Percentiles rank a stretch among this genome's conserved stretches.
Evolutionary conservation across 2,113 vertebrate genomes (phyloP).

Genomic region (Dunckerocampus dactyliophorus): DNA sequence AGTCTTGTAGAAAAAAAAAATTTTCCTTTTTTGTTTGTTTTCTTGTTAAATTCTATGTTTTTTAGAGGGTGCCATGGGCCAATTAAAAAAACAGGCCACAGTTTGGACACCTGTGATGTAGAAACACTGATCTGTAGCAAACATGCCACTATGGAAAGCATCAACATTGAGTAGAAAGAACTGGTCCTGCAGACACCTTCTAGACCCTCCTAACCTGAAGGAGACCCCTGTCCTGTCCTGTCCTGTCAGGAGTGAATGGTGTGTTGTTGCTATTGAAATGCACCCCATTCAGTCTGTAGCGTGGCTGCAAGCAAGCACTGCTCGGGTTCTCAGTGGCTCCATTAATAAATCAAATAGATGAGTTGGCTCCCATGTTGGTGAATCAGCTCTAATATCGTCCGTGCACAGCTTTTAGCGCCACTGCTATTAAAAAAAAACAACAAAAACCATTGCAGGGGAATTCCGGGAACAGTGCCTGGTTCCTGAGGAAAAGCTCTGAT

Average conservation of each 20-base stretch:
- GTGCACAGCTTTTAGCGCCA: slow-evolving; percentile 1
- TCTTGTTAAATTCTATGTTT: no score
- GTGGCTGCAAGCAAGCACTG: not conserved
- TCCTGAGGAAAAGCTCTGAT: not conserved
- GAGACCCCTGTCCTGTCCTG: no score
- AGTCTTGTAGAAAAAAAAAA: no score
- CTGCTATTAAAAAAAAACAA: not conserved
- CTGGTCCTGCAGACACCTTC: not conserved
- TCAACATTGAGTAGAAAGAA: not conserved
- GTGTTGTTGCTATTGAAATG: not conserved
- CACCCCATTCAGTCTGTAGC: no score
- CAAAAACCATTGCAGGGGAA: not conserved
- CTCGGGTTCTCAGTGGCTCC: no score
- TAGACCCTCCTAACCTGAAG: not conserved
- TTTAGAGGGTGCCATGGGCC: no score
- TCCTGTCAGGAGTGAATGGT: not conserved
- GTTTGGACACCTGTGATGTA: no score
- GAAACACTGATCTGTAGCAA: no score
- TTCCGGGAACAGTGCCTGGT: not conserved
- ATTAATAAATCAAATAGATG: slow-evolving; percentile 2
- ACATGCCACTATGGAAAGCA: not conserved
- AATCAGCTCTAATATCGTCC: not conserved
- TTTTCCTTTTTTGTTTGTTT: no score
- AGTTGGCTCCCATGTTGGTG: not conserved
- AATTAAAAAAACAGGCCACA: no score